Evolutionary conservation across 2,888 invertebrate species (phyloP), one percentile per base, ranked within the genome.

Genomic region (Cotesia congregata): DNA sequence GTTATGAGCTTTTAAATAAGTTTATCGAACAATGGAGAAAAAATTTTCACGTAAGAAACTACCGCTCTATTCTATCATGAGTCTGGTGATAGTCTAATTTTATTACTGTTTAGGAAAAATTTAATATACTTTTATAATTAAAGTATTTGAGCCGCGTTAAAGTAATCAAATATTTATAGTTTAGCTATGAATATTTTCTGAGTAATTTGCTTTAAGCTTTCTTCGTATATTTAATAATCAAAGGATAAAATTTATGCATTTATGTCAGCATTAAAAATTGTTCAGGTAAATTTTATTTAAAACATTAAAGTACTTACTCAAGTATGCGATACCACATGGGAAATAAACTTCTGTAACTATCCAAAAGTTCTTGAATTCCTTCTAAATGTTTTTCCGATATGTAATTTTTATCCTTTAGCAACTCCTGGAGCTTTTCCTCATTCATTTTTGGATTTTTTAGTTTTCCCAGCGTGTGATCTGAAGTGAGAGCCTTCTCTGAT

Each of bases 391-490:
- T 91, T 6, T 87, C 82, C 0, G 93, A 91, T 69, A 93, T 84
- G 79, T 86, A 80, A 79, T 87, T 90, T 86, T 91, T 90, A 67
- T 90, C 87, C n/a, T 87, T 85, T 70, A 94, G 86, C 41, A 94
- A 87, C 76, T 91, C 90, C 77, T 94, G 92, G 1, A 95, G 87
- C 76, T 93, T 91, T 84, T 93, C 93, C 79, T 94, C 93, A 39
- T 93, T 92, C n/a, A 96, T 85, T 71, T 93, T 91, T 50, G 95
- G 93, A 83, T 93, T 94, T 86, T 94, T 93, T 17, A 97, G 89
- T 82, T 94, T 93, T 83, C 94, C 94, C 80, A 96, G 90, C 0
- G 95, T 96, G 84, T 94, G 94, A 89, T 96, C 94, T 6, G 96
- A 96, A 7, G 96, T 96, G 72, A 92, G 88, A 62, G 92, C 81